Conservation (phyloP, 2,797 vertebrate genomes). For the Adelosebastes latens region DNA sequence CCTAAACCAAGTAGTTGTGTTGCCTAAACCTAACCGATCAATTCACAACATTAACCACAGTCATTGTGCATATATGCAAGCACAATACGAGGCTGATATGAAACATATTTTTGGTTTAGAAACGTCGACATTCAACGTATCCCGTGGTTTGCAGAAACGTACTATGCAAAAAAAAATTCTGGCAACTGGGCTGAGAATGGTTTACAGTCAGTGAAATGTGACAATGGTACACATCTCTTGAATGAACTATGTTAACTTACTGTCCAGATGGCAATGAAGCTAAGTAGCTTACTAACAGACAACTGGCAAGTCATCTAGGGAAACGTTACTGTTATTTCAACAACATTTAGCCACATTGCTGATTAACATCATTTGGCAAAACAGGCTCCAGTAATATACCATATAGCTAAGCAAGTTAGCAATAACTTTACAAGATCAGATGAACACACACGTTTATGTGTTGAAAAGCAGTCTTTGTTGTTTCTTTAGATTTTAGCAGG, state of each 20-base stretch:
- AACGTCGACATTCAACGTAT: background rate
- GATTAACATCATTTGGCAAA: background rate
- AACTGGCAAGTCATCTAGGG: background rate
- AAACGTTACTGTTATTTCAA: background rate
- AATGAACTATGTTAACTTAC: background rate
- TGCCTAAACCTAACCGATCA: too few relatives aligned
- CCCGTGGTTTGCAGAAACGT: background rate
- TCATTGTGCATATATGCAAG: too few relatives aligned
- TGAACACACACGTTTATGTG: background rate
- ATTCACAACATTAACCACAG: too few relatives aligned
- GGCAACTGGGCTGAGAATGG: too few relatives aligned
- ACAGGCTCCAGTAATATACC: background rate
- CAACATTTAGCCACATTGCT: background rate
- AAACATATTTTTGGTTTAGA: background rate
- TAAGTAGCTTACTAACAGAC: background rate
- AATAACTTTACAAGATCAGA: background rate
- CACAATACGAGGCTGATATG: too few relatives aligned
- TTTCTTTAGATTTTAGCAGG: background rate
- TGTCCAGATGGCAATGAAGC: background rate
- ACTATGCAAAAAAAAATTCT: background rate
- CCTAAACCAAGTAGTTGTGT: too few relatives aligned
- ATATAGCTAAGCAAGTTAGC: background rate
- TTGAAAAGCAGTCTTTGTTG: background rate
- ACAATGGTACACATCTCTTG: background rate
- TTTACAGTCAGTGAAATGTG: background rate